phyloP scores from a whole-genome alignment of 1,140 invertebrate species.

The Tribolium castaneum region DNA sequence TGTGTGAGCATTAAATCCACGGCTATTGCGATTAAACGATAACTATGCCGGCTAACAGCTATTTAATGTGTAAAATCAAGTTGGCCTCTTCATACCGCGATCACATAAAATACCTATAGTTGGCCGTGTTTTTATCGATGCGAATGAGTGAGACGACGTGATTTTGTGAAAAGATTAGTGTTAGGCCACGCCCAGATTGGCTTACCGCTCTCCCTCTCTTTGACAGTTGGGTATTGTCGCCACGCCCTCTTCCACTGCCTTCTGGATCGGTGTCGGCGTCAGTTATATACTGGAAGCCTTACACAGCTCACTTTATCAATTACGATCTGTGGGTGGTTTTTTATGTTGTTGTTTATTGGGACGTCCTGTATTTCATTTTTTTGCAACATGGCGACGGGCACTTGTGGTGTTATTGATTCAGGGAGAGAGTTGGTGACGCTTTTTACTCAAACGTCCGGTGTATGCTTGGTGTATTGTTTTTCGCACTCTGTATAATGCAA shows the following conservation, averaged over 20 bases:
- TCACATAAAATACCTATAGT: neutral
- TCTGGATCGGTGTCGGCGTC: constrained; percentile 33
- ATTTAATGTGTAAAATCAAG: constrained; percentile 51
- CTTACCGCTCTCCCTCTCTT: constrained; percentile 1
- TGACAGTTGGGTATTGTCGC: neutral
- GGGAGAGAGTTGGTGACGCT: neutral
- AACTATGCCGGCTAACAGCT: constrained; percentile 24
- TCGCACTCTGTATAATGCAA: neutral
- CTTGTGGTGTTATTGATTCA: constrained; percentile 1
- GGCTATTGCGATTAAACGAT: constrained; percentile 40
- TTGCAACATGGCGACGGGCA: constrained; percentile 24
- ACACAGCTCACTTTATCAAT: constrained; percentile 33
- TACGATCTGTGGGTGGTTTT: constrained; percentile 33
- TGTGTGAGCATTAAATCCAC: neutral
- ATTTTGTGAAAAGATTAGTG: constrained; percentile 9
- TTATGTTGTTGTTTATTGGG: constrained; percentile 34
- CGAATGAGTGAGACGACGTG: constrained; percentile 12
- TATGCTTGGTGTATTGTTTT: too few relatives aligned
- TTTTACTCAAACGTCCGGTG: too few relatives aligned
- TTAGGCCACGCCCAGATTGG: constrained; percentile 30
- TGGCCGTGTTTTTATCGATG: neutral
- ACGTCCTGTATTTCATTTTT: constrained; percentile 16
- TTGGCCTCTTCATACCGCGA: constrained; percentile 36
- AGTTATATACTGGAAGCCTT: constrained; percentile 40
- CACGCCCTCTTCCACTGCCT: constrained; percentile 33